Base-by-base conservation (phyloP, 2,888 invertebrate species). In the Ormyrus rosae region DNA sequence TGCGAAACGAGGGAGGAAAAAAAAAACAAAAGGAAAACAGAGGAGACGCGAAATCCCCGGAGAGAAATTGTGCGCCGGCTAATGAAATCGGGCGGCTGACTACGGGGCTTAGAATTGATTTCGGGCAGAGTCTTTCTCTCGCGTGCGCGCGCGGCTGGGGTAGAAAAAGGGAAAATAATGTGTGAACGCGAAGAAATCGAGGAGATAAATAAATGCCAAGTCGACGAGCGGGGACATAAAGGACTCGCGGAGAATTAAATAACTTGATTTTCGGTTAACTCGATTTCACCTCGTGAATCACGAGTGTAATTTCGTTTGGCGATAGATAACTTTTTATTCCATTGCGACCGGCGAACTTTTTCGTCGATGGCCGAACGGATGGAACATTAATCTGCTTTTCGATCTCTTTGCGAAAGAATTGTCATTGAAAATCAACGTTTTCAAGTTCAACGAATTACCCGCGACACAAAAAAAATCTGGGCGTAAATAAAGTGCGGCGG, bases 61-160 rank as follows among this genome's bases (percentile, higher is more conserved):
- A 55, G 56, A 64, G 69, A 61, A 55, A 13, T 68, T 58, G 50
- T 72, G 67, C 63, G 48, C 67, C 60, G 58, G 78, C 78, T 75
- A 78, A 74, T 78, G 78, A 78, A 78, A 78, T 78, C 67, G 76
- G 48, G 9, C 13, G 61, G 50, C 50, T 0, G 7, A 50, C 51
- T 63, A 45, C 63, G 7, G 56, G 61, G 9, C 34, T 71, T 6
- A 69, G 69, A 71, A 77, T 81, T 81, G 77, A 81, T 77, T 77
- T 77, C 69, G 10, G 46, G 64, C 6, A 46, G 11, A 60, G 6
- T 6, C n/a, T 7, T 0, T 6, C n/a, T 7, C 0, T 56, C 6
- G 56, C 10, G 69, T 0, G n/a, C 34, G n/a, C n/a, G 56, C 6
- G 55, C 11, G 73, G 19, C 19, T 6, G 56, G 4, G 53, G 55